A percentile compares a stretch with the other conserved stretches of the same genome.
Conservation (phyloP, 2,888 invertebrate species). For the Baccha elongata region DNA sequence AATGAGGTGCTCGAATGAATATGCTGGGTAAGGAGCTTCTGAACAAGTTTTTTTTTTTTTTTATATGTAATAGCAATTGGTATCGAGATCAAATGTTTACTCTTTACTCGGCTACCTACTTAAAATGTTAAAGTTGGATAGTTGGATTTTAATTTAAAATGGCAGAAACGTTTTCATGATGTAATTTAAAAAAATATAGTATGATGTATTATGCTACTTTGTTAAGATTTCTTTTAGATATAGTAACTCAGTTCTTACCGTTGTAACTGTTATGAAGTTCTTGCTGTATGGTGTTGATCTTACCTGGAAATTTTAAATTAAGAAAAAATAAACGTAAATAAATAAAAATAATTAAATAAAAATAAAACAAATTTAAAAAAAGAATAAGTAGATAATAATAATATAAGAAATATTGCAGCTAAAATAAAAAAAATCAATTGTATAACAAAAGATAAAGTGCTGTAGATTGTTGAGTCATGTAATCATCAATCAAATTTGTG, state of each 20-base stretch:
- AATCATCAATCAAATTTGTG: no score
- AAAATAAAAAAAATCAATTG: no score
- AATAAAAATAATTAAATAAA: slow-evolving; percentile 21
- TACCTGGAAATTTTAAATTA: slow-evolving; percentile 57
- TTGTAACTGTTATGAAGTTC: slow-evolving; percentile 72
- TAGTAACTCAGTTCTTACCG: slow-evolving; percentile 63
- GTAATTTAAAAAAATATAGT: no score
- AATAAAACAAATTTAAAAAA: neutral
- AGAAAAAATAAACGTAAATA: slow-evolving; percentile 32
- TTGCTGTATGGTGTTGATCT: slow-evolving; percentile 73
- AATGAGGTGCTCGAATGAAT: neutral
- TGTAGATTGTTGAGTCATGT: no score
- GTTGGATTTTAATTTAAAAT: neutral
- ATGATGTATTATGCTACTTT: neutral
- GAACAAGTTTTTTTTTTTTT: slow-evolving; percentile 52
- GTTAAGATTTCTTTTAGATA: slow-evolving; percentile 13
- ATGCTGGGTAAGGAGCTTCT: slow-evolving; percentile 33
- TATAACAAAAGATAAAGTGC: no score
- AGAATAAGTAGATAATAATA: no score
- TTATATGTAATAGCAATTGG: slow-evolving; percentile 31
- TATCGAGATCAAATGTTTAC: slow-evolving; percentile 31
- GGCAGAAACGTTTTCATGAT: no score
- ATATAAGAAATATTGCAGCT: no score
- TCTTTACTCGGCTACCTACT: neutral
- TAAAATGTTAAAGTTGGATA: slow-evolving; percentile 12